Base-by-base conservation (phyloP, 1,140 invertebrate species). In the Platyura marginata region DNA sequence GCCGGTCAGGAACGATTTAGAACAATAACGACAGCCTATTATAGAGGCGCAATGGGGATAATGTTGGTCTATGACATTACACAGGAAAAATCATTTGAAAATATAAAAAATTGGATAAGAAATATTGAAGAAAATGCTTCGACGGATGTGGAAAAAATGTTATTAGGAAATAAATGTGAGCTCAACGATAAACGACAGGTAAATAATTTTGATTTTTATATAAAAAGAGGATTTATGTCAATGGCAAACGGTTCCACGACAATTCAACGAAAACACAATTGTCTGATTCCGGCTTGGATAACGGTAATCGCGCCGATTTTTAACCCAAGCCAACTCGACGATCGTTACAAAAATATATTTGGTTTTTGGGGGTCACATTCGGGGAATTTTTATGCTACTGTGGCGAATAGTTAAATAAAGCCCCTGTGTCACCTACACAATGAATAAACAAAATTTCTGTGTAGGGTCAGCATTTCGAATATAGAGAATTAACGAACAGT, bases 11-110 rank as follows among this genome's bases (percentile, higher is more conserved):
- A 90, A 64, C 75, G 94, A 53, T 97, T 97, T 69, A 79, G 93
- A 57, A 97, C 93, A 40, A 98, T 97, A 57, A 97, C 94, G 29
- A 97, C 93, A 44, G 92, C 92, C 2, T 97, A 98, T 61, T 98
- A 97, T 69, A 75, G 93, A 54, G 92, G 93, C 22, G 93, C 94
- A 21, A 97, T 97, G 93, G 94, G 94, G 44, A 97, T 98, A 37
- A 97, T 97, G 90, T 72, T 98, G 47, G 92, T 97, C 9, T 98
- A 98, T 64, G 94, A 98, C 62, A 93, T 97, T 48, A 97, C 92
- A 40, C 93, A 95, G 67, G 85, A 91, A 55, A 97, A 95, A 68
- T 94, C 87, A 51, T 98, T 97, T 68, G 92, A 98, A 61, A 97
- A 98, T 63, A 97, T 98, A 48, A 88, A 93, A 50, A 97, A 96